Conservation (phyloP, 2,797 vertebrate species). For the Crocodylus rhombifer region DNA sequence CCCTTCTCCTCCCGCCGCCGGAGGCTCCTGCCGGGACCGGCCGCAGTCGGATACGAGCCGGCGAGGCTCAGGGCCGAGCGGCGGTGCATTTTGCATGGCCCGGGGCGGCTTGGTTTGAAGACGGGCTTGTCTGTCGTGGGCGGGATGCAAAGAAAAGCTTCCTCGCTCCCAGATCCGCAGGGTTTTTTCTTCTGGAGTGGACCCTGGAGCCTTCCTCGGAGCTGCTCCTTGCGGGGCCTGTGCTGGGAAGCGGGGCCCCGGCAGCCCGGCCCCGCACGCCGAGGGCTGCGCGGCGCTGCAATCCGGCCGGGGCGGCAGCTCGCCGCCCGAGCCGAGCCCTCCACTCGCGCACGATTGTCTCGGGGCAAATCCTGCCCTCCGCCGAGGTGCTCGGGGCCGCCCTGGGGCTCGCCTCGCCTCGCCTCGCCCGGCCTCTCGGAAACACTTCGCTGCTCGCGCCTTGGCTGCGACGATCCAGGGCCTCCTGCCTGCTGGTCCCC, state of each 20-base stretch:
- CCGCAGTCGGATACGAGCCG: too few species aligned
- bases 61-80: background rate
- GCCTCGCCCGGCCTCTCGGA: too few species aligned
- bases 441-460: too few species aligned
- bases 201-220: background rate
- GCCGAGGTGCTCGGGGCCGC: slow-evolving; percentile 43
- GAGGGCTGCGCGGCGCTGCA: background rate
- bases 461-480: too few species aligned
- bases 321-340: background rate
- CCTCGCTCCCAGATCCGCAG: background rate
- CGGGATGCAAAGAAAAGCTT: background rate
- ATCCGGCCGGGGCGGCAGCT: background rate
- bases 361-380: background rate
- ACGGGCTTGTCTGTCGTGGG: background rate
- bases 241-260: background rate
- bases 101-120: background rate
- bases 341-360: too few species aligned
- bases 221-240: background rate
- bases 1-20: too few species aligned
- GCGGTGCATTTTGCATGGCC: background rate
- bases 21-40: too few species aligned
- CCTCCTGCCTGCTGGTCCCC: too few species aligned
- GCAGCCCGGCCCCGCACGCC: background rate
- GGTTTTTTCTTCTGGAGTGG: background rate
- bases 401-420: background rate